These are phyloP conservation scores for Danionella dracula DNA, from an alignment of 2,797 vertebrate genomes.

Conservation along the genomic window DNA sequence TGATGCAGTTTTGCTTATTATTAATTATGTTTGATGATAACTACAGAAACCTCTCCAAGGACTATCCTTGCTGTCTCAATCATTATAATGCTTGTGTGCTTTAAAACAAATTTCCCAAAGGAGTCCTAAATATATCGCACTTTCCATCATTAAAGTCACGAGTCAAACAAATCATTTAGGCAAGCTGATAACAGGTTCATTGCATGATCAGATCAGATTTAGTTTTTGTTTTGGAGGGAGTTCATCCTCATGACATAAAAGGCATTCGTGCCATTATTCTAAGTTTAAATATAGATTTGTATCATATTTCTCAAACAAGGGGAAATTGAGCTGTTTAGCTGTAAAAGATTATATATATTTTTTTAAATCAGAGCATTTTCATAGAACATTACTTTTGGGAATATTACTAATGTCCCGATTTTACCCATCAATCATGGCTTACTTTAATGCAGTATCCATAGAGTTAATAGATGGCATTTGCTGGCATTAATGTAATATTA, in stretches of 20 bases:
- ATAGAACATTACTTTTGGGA: background rate
- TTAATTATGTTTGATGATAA: slow-evolving; percentile 23
- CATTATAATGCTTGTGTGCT: slow-evolving; percentile 10
- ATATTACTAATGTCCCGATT: background rate
- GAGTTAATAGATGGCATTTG: background rate
- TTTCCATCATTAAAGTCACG: slow-evolving; percentile 25
- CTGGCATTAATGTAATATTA: background rate
- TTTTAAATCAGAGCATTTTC: background rate
- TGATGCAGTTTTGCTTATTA: slow-evolving; percentile 17
- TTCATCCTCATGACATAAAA: background rate
- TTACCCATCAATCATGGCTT: background rate
- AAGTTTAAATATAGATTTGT: no score
- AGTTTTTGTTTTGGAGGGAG: no score
- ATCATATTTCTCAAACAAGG: no score
- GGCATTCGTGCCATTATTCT: background rate
- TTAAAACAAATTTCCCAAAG: slow-evolving; percentile 16
- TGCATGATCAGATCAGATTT: no score
- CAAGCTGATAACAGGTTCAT: slow-evolving; percentile 13
- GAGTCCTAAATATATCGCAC: slow-evolving; percentile 12
- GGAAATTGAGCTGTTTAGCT: no score
- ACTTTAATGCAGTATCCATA: background rate
- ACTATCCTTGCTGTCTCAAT: slow-evolving; percentile 15
- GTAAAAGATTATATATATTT: no score
- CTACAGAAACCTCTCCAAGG: slow-evolving; percentile 8
- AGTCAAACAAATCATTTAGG: slow-evolving; percentile 3